phyloP scores from a whole-genome alignment of 2,888 invertebrate species.

The Temnothorax ravouxi region DNA sequence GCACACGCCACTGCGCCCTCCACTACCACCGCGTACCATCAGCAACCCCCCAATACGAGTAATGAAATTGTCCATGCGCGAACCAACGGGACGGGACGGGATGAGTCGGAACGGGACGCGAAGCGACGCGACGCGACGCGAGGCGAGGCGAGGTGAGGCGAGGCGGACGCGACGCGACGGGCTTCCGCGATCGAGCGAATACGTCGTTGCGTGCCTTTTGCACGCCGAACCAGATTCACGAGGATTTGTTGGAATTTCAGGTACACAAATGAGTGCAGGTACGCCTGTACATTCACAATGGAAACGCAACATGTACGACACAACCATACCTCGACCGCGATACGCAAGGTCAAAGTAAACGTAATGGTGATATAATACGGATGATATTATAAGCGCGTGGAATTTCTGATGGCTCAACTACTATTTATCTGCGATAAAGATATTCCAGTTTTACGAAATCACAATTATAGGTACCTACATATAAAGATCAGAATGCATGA shows the following conservation, averaged over 20 bases:
- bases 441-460: neutral
- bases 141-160: slow-evolving; percentile 71
- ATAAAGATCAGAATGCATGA: neutral
- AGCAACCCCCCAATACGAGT: slow-evolving; percentile 77
- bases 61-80: slow-evolving; percentile 67
- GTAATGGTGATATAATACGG: slow-evolving; percentile 44
- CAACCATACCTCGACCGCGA: slow-evolving; percentile 17
- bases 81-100: slow-evolving; percentile 72
- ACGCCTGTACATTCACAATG: slow-evolving; percentile 47
- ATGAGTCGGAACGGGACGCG: slow-evolving; percentile 33
- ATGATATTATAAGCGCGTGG: slow-evolving; percentile 21
- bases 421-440: neutral
- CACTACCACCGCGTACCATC: slow-evolving; percentile 40
- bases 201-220: slow-evolving; percentile 78
- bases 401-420: slow-evolving; percentile 4
- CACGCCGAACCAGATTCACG: slow-evolving; percentile 73
- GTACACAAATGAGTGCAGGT: slow-evolving; percentile 70
- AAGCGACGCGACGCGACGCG: slow-evolving; percentile 70
- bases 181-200: slow-evolving; percentile 78
- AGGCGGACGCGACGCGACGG: slow-evolving; percentile 30
- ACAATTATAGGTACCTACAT: slow-evolving; percentile 2
- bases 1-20: slow-evolving; percentile 68
- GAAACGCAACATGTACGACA: slow-evolving; percentile 54
- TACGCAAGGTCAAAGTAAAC: slow-evolving; percentile 36
- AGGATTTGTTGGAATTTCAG: slow-evolving; percentile 75